Conservation (phyloP, 2,888 invertebrate genomes). For the Hypsopygia costalis region DNA sequence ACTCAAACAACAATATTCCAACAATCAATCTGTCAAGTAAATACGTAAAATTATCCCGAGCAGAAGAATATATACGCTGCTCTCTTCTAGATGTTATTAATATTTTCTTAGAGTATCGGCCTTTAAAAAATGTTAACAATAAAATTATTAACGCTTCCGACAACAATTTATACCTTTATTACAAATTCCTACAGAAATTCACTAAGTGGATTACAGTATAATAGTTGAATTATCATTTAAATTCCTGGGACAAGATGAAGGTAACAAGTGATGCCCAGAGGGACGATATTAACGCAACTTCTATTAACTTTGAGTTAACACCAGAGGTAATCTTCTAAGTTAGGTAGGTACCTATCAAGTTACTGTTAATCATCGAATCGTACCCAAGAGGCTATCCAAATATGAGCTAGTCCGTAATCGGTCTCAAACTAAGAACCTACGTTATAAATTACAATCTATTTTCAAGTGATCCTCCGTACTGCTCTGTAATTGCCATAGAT, state of each 20-base stretch:
- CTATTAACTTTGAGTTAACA: constrained; percentile 41
- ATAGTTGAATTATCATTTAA: background rate
- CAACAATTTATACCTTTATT: too few species aligned
- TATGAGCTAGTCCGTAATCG: constrained; percentile 29
- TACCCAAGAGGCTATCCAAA: constrained; percentile 36
- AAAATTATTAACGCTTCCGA: too few species aligned
- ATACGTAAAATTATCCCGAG: too few species aligned
- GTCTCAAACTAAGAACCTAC: constrained; percentile 24
- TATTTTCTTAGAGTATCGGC: too few species aligned
- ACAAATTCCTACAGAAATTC: background rate
- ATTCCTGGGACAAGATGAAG: constrained; percentile 1
- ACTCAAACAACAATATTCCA: too few species aligned
- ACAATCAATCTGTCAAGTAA: too few species aligned
- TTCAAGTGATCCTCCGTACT: constrained; percentile 12
- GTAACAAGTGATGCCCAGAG: constrained; percentile 9
- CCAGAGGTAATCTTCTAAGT: constrained; percentile 31
- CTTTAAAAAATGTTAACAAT: too few species aligned
- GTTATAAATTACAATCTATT: constrained; percentile 20
- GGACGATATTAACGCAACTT: constrained; percentile 34
- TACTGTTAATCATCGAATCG: constrained; percentile 48
- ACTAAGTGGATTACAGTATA: background rate
- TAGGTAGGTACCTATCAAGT: constrained; percentile 30
- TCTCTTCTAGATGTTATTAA: too few species aligned
- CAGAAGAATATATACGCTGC: too few species aligned
- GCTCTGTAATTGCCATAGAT: too few species aligned